A percentile compares a stretch with the other conserved stretches of the same genome.
phyloP scores from a whole-genome alignment of 2,797 vertebrate genomes.

The Phataginus tricuspis region DNA sequence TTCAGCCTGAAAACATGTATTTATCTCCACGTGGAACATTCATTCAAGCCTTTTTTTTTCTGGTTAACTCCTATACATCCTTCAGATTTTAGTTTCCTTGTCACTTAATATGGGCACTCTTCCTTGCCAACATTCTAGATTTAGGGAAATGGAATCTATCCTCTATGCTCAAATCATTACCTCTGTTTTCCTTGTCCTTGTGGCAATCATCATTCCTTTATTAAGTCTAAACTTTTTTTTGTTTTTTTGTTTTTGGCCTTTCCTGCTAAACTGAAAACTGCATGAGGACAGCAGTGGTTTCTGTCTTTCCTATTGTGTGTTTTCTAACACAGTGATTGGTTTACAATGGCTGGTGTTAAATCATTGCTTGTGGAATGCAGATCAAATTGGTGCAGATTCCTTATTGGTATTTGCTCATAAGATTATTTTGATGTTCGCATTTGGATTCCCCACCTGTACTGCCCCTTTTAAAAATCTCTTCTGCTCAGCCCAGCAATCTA shows the following conservation, averaged over 20 bases:
- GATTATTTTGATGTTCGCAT: not conserved
- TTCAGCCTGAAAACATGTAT: not conserved
- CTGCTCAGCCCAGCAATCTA: not conserved
- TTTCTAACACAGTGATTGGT: not conserved
- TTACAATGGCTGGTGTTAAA: not conserved
- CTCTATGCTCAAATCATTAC: not conserved
- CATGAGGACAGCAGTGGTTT: not conserved
- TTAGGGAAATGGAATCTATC: not conserved
- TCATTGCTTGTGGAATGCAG: not conserved
- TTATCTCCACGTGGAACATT: slow-evolving; percentile 42
- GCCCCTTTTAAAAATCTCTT: not conserved
- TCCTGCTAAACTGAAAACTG: not conserved
- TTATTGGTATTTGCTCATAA: not conserved
- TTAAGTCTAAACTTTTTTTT: not conserved
- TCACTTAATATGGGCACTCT: not conserved
- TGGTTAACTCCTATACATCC: not conserved
- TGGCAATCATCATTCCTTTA: slow-evolving; percentile 79
- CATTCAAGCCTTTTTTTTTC: slow-evolving; percentile 19
- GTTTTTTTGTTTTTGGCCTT: not conserved
- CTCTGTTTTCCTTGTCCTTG: not conserved
- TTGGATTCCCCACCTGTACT: not conserved
- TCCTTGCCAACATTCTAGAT: not conserved
- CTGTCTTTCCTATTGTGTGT: not conserved
- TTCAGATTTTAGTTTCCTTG: not conserved
- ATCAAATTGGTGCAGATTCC: not conserved